A percentile compares a stretch with the other conserved stretches of the same genome.
Conservation (phyloP, 2,113 vertebrate species). For the Scomber japonicus region DNA sequence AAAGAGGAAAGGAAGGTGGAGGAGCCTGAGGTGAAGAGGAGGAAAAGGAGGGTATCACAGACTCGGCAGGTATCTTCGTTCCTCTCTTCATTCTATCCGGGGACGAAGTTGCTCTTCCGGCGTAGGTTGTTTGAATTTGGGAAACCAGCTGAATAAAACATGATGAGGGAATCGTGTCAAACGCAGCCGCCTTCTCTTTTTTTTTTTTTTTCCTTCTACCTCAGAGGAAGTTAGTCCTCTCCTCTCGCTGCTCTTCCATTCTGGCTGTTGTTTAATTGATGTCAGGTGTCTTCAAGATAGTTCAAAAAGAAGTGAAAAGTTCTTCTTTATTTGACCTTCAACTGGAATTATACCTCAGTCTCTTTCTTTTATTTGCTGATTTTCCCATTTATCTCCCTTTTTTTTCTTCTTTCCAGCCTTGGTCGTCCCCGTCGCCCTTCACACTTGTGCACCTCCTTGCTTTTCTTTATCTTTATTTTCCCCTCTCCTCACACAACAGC, state of each 20-base stretch:
- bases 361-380: background rate
- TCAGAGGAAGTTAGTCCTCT: conserved; percentile 50
- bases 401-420: conserved; percentile 40
- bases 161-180: conserved; percentile 64
- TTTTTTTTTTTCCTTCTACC: conserved; percentile 1
- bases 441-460: conserved; percentile 64
- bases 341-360: conserved; percentile 1
- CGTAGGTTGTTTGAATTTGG: conserved; percentile 63
- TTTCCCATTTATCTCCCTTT: background rate
- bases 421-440: conserved; percentile 62
- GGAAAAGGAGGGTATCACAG: conserved; percentile 50
- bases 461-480: conserved; percentile 73
- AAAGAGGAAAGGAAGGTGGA: conserved; percentile 50
- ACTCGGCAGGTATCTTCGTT: conserved; percentile 50
- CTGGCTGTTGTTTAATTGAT: conserved; percentile 29
- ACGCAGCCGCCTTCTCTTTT: background rate
- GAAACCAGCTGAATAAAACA: conserved; percentile 68
- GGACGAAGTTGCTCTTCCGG: conserved; percentile 77
- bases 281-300: conserved; percentile 51
- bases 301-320: too few relatives aligned
- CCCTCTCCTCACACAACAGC: conserved; percentile 54
- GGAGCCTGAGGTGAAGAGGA: conserved; percentile 28
- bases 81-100: conserved; percentile 76
- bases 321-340: conserved; percentile 37
- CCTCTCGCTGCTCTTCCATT: conserved; percentile 51